Evolutionary conservation across 2,888 invertebrate species (phyloP).

Genomic region (Alentia gelatinosa): DNA sequence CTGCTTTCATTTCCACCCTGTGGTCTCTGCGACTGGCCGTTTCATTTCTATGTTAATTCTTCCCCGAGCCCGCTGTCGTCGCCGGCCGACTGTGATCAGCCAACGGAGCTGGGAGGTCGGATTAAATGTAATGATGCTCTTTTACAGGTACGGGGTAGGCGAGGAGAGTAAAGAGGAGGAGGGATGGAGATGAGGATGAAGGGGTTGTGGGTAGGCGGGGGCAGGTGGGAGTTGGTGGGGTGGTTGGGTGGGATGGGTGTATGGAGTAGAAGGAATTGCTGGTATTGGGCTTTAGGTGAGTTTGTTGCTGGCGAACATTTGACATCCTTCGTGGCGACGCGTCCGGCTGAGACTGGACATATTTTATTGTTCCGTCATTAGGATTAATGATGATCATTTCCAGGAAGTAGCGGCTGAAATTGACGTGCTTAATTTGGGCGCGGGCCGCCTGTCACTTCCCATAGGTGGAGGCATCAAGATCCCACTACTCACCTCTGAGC

Average conservation of each 20-base stretch:
- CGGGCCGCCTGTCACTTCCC: slow-evolving; percentile 30
- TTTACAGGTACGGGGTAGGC: background rate
- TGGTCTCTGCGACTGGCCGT: background rate
- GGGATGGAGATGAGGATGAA: background rate
- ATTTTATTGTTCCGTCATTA: slow-evolving; percentile 52
- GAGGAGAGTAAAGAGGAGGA: background rate
- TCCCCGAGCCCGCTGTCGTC: background rate
- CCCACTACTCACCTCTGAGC: slow-evolving; percentile 4
- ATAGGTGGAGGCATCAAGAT: slow-evolving; percentile 40
- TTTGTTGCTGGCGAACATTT: background rate
- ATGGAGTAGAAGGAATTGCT: background rate
- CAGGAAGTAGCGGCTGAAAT: slow-evolving; percentile 51
- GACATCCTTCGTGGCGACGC: background rate
- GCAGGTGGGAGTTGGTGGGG: background rate
- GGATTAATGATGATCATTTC: slow-evolving; percentile 54
- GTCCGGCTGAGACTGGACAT: slow-evolving; percentile 16
- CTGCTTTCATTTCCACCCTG: background rate
- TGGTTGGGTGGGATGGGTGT: background rate
- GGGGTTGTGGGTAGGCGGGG: background rate
- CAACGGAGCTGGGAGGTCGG: background rate
- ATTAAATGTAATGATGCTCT: slow-evolving; percentile 16
- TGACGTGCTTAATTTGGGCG: slow-evolving; percentile 46
- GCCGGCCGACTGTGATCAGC: slow-evolving; percentile 9
- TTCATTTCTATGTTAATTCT: slow-evolving; percentile 48
- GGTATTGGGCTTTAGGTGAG: background rate